Evolutionary conservation across 2,113 vertebrate species (phyloP), one percentile per base, ranked within the genome.

Genomic region (Chionodraco myersi): DNA sequence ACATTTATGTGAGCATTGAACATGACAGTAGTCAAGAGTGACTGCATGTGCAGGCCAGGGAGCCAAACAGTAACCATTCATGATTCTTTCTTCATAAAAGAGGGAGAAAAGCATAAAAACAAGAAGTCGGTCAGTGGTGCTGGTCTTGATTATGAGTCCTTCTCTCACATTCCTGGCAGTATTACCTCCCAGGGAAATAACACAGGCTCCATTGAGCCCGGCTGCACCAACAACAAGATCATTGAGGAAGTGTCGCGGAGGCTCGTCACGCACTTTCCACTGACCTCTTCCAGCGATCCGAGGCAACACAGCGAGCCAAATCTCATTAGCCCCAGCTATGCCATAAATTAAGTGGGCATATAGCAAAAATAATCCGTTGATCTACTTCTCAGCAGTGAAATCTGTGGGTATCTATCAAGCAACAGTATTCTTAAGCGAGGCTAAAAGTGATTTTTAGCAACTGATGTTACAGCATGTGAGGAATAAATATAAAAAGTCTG

Each of bases 161-260:
- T 63, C 76, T 73, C 80, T 83, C 65, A 87, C 88, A 91, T 92
- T 94, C 92, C 88, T 90, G 10, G 62, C 80, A 86, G 87, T 64
- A 92, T 92, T 91, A 91, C 87, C 83, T 86, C 63, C 74, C 70
- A 71, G 72, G 81, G 82, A 72, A 88, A 86, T 80, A 92, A 91
- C 91, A 94, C 88, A 91, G 90, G 86, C 79, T 87, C 90, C 80
- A 92, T 89, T 92, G 86, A 94, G 90, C 66, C 60, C 45, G 65
- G 26, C 18, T 77, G 80, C 89, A 86, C 66, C 86, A 91, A 91
- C 87, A 92, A 90, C 88, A 83, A 75, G 80, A 88, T 91, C 89
- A 92, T 91, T 92, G 88, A 92, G 87, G 88, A 88, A 89, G 85
- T 86, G 87, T 94, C 83, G 72, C 80, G 72, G 76, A 72, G 74